Evolutionary conservation across 2,113 vertebrate genomes (phyloP), one percentile per base, ranked within the genome.

Genomic region (Shinisaurus crocodilurus): DNA sequence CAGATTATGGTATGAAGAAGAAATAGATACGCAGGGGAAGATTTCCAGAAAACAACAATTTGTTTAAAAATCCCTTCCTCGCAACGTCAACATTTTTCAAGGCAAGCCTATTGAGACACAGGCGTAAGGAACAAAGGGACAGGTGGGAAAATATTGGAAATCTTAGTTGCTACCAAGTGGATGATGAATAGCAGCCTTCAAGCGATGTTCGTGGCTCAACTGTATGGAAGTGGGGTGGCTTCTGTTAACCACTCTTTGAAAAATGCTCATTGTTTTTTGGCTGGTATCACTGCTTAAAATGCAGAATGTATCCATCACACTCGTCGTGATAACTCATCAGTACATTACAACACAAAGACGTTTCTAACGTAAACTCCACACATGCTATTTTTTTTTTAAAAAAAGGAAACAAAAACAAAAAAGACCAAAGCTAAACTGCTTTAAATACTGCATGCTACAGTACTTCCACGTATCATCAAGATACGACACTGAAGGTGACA

Each of bases 391-490:
- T 83, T 75, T 34, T 93, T 74, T 76, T 25, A 92, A 94, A 93
- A 90, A 18, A 32, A 81, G 54, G 29, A 90, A 93, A 88, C 67
- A 90, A 94, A 94, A 91, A 92, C 84, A 94, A 94, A 34, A 93
- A 84, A 95, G 97, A 96, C 95, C 93, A 96, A 95, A 97, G 96
- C 97, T 95, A 96, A 95, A 96, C 96, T 95, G 96, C 96, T 97
- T 96, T 95, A 97, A 98, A 98, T 97, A 98, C 97, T 97, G 97
- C 98, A 99, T 98, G 98, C 98, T 98, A 98, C 97, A 98, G 97
- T 96, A 96, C 97, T 96, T 95, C 89, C 96, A 92, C 76, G 97
- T 93, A 94, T 93, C 96, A 32, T 96, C 86, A 9, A 95, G 97
- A 96, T 93, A 94, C 88, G 94, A 95, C 91, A 96, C 87, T 91